A percentile compares a stretch with the other conserved stretches of the same genome.
Evolutionary conservation across 2,113 vertebrate genomes (phyloP).

Genomic region (Oreochromis niloticus): DNA sequence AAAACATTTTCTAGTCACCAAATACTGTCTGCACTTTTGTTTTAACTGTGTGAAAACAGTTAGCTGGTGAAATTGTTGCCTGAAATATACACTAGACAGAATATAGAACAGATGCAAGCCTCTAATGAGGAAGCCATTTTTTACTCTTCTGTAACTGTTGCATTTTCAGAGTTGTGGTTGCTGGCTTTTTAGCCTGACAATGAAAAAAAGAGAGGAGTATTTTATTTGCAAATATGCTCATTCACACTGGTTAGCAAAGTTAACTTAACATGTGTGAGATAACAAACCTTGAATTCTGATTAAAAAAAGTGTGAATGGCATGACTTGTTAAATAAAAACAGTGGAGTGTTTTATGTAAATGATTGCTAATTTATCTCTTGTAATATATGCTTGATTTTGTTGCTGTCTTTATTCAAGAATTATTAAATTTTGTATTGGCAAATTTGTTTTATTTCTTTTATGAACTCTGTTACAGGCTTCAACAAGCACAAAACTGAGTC

Average conservation of each 20-base stretch:
- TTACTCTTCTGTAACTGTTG: not conserved
- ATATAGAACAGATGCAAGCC: not conserved
- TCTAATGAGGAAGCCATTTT: not conserved
- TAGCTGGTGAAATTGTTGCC: not conserved
- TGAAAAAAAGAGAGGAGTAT: not conserved
- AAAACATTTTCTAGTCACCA: not conserved
- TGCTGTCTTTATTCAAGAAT: not conserved
- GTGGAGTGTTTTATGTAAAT: not conserved
- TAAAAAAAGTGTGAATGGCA: not conserved
- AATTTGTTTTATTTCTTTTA: not conserved
- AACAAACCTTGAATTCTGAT: not conserved
- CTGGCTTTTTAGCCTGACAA: not conserved
- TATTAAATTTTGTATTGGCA: accelerated
- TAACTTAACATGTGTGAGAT: not conserved
- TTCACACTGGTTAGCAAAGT: not conserved
- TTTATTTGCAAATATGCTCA: not conserved
- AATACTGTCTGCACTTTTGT: not conserved
- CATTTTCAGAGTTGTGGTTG: not conserved
- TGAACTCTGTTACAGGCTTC: not conserved
- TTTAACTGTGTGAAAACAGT: not conserved
- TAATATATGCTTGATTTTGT: not conserved
- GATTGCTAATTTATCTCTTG: not conserved
- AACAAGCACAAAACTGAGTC: not conserved
- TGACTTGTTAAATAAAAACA: not conserved
- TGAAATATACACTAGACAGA: not conserved